Evolutionary conservation across 1,140 invertebrate species (phyloP).

Genomic region (Aphidius ervi): DNA sequence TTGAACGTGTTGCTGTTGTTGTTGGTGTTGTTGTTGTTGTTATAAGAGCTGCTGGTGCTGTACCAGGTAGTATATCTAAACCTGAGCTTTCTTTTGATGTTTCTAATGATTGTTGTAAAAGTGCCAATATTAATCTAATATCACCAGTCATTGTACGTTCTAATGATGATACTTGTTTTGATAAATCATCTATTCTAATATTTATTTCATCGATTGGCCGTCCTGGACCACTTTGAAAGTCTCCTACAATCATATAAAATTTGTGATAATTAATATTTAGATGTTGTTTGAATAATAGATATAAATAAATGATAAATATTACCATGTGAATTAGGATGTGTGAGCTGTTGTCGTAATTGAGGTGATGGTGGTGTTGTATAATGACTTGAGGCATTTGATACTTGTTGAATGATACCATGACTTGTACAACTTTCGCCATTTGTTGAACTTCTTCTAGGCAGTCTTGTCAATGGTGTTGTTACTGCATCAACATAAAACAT

Average conservation of each 20-base stretch:
- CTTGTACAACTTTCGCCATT: constrained; percentile 42
- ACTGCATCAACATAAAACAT: constrained; percentile 28
- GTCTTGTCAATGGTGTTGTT: constrained; percentile 42
- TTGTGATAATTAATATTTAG: neutral
- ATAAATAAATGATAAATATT: constrained; percentile 20
- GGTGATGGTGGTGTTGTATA: constrained; percentile 52
- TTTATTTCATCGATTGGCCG: constrained; percentile 55
- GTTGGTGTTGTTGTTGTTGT: neutral
- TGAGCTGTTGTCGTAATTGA: constrained; percentile 26
- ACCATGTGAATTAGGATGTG: constrained; percentile 46
- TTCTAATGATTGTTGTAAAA: constrained; percentile 58
- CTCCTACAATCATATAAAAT: constrained; percentile 32
- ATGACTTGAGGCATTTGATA: constrained; percentile 49
- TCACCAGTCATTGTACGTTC: constrained; percentile 65
- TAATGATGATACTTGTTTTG: constrained; percentile 58
- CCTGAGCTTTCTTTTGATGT: constrained; percentile 48
- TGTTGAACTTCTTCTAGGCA: constrained; percentile 45
- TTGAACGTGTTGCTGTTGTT: constrained; percentile 32
- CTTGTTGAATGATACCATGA: constrained; percentile 42
- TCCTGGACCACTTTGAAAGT: constrained; percentile 49
- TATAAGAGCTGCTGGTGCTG: constrained; percentile 38
- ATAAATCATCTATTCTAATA: constrained; percentile 62
- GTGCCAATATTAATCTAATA: constrained; percentile 61
- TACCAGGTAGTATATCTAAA: constrained; percentile 48
- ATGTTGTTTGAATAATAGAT: neutral